Conservation (phyloP, 2,888 invertebrate genomes). For the Drosophila meridiana region DNA sequence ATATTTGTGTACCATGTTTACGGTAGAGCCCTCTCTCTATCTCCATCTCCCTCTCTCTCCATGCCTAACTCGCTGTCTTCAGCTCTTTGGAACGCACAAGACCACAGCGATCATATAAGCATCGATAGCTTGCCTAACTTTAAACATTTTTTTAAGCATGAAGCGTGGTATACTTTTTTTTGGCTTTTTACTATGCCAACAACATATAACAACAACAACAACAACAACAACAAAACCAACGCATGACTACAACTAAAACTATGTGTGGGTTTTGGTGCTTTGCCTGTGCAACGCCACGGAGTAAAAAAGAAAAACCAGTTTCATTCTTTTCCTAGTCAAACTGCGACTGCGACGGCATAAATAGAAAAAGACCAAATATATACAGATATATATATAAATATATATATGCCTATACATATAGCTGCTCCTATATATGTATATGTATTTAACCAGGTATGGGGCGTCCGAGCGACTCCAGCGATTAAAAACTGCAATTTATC, state of each 20-base stretch:
- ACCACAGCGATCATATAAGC: slow-evolving; percentile 61
- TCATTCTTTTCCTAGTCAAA: slow-evolving; percentile 70
- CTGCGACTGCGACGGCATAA: slow-evolving; percentile 28
- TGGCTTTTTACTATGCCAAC: slow-evolving; percentile 69
- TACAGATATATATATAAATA: slow-evolving; percentile 26
- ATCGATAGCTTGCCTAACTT: slow-evolving; percentile 74
- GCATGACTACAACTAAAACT: slow-evolving; percentile 74
- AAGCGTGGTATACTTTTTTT: slow-evolving; percentile 78
- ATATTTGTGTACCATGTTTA: slow-evolving; percentile 67
- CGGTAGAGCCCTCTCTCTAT: slow-evolving; percentile 40
- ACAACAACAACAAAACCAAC: slow-evolving; percentile 39
- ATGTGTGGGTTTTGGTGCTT: slow-evolving; percentile 69
- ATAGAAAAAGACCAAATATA: slow-evolving; percentile 24
- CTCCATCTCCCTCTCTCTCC: neutral
- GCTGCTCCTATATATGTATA: slow-evolving; percentile 6
- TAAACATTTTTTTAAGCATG: slow-evolving; percentile 70
- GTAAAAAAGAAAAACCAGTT: slow-evolving; percentile 66
- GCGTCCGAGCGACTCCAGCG: slow-evolving; percentile 60
- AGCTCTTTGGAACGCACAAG: slow-evolving; percentile 12
- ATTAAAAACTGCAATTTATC: slow-evolving; percentile 80
- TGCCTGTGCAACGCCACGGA: slow-evolving; percentile 49
- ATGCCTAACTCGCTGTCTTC: neutral
- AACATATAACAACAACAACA: slow-evolving; percentile 43
- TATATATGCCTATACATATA: slow-evolving; percentile 3
- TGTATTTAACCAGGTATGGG: slow-evolving; percentile 49